These are phyloP conservation scores for Pachyrhynchus sulphureomaculatus DNA, from an alignment of 1,140 invertebrate genomes.

Conservation along the genomic window DNA sequence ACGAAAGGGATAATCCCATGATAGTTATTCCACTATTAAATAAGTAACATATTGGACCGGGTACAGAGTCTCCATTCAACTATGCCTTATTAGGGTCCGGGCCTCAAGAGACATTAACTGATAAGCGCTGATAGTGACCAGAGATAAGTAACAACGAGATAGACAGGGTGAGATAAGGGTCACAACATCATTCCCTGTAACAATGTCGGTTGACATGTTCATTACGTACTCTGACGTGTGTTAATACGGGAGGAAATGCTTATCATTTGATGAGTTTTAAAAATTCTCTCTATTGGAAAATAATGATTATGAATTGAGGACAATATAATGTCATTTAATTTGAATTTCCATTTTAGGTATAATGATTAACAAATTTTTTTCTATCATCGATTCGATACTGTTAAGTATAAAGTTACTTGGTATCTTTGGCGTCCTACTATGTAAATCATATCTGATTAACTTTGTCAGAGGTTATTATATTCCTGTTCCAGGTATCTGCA, in stretches of 20 bases:
- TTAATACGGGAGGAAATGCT: conserved; percentile 30
- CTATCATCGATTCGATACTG: too few relatives aligned
- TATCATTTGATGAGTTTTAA: conserved; percentile 35
- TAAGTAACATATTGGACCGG: conserved; percentile 24
- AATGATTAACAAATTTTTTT: too few relatives aligned
- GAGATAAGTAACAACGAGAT: conserved; percentile 29
- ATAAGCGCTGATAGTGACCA: conserved; percentile 29
- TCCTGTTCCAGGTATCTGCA: too few relatives aligned
- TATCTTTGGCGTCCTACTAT: too few relatives aligned
- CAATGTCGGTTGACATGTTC: conserved; percentile 33
- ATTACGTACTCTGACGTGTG: conserved; percentile 32
- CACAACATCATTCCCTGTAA: conserved; percentile 13
- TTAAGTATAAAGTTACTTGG: too few relatives aligned
- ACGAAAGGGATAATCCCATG: background rate
- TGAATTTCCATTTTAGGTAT: too few relatives aligned
- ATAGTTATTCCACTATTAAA: conserved; percentile 3
- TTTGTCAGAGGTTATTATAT: too few relatives aligned
- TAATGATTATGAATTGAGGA: background rate
- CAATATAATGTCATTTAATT: too few relatives aligned
- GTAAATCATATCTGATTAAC: too few relatives aligned
- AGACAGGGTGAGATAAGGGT: conserved; percentile 23
- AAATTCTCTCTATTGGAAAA: conserved; percentile 5
- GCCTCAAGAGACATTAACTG: conserved; percentile 35
- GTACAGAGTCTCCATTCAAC: conserved; percentile 6
- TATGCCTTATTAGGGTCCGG: conserved; percentile 22